phyloP scores from a whole-genome alignment of 2,888 invertebrate species.

The Eristalinus sepulchralis region DNA sequence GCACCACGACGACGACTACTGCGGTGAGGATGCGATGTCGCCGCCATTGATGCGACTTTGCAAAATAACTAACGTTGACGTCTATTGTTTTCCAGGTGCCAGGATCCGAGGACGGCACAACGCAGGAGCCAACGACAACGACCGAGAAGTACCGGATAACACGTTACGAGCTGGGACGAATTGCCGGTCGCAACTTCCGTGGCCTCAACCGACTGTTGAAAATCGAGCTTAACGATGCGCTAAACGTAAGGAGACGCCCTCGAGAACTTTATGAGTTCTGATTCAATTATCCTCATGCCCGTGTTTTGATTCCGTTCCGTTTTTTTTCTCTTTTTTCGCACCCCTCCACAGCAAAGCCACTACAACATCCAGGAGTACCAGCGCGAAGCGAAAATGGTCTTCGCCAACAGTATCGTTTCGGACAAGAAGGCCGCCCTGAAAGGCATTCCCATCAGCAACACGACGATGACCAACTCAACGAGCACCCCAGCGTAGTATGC shows the following conservation, averaged over 20 bases:
- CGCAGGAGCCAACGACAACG: constrained; percentile 74
- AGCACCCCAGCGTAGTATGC: constrained; percentile 26
- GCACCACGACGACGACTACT: constrained; percentile 72
- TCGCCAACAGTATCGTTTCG: constrained; percentile 77
- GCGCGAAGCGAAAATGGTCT: constrained; percentile 77
- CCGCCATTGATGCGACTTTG: not conserved
- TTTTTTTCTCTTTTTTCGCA: not conserved
- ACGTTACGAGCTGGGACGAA: constrained; percentile 79
- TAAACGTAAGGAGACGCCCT: constrained; percentile 76
- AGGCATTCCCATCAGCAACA: constrained; percentile 56
- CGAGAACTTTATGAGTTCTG: constrained; percentile 22
- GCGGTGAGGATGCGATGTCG: constrained; percentile 69
- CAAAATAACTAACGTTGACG: not conserved
- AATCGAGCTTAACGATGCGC: constrained; percentile 78
- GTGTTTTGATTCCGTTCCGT: not conserved
- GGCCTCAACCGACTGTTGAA: constrained; percentile 78
- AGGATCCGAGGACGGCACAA: constrained; percentile 72
- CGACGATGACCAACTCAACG: constrained; percentile 45
- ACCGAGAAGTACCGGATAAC: constrained; percentile 79
- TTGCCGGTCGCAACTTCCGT: constrained; percentile 79
- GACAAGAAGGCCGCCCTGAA: constrained; percentile 76
- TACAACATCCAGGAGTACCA: constrained; percentile 78
- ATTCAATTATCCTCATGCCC: constrained; percentile 23
- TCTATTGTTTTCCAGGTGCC: constrained; percentile 55
- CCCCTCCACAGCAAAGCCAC: constrained; percentile 76